phyloP scores from a whole-genome alignment of 1,140 invertebrate genomes.

The Drosophila bifasciata region DNA sequence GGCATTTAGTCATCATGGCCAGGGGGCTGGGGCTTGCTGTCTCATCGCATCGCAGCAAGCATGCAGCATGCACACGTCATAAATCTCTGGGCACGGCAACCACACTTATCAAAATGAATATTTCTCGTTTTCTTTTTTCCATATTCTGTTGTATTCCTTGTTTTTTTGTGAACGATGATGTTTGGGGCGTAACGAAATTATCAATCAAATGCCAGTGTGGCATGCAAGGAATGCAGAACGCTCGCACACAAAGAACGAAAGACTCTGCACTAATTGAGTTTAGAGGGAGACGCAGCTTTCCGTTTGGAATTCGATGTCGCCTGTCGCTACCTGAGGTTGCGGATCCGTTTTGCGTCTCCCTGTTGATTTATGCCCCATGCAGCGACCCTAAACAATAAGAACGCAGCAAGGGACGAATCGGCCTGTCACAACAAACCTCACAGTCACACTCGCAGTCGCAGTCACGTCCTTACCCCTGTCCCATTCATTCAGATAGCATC shows the following conservation, averaged over 20 bases:
- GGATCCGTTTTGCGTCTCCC: conserved; percentile 53
- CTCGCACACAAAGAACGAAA: conserved; percentile 42
- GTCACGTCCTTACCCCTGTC: conserved; percentile 69
- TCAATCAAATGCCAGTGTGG: conserved; percentile 79
- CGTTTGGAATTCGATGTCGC: conserved; percentile 58
- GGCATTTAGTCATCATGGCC: conserved; percentile 62
- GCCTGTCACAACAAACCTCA: conserved; percentile 71
- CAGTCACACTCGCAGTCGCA: conserved; percentile 43
- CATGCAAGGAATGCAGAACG: conserved; percentile 71
- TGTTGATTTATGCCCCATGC: conserved; percentile 74
- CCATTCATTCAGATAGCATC: conserved; percentile 46
- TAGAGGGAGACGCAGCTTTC: conserved; percentile 48
- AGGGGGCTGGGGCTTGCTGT: conserved; percentile 9
- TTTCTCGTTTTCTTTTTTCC: conserved; percentile 24
- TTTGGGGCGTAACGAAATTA: conserved; percentile 78
- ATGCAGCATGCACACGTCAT: conserved; percentile 53
- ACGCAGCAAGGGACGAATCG: conserved; percentile 22
- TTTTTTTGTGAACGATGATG: conserved; percentile 48
- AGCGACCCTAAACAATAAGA: conserved; percentile 49
- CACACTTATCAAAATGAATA: conserved; percentile 58
- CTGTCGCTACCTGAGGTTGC: conserved; percentile 61
- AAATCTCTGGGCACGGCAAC: conserved; percentile 53
- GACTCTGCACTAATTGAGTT: conserved; percentile 70
- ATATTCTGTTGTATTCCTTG: conserved; percentile 41
- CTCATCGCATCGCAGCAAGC: conserved; percentile 43